Percentiles rank a stretch among this genome's conserved stretches.
Evolutionary conservation across 2,888 invertebrate genomes (phyloP).

Genomic region (Mesoligia furuncula): DNA sequence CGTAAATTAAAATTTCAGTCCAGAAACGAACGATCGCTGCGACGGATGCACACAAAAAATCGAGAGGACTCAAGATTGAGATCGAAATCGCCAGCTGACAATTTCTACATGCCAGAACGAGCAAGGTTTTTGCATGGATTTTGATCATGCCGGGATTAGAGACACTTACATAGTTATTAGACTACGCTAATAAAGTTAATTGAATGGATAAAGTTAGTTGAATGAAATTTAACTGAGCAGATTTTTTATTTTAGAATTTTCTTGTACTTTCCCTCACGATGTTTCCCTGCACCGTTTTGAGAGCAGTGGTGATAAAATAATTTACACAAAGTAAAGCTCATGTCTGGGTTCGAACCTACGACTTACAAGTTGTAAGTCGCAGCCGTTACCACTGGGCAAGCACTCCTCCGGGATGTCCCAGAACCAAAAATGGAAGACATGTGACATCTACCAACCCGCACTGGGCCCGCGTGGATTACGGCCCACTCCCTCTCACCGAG

Average conservation of each 20-base stretch:
- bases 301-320: no score
- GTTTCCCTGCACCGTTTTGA: no score
- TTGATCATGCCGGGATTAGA: constrained; percentile 41
- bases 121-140: constrained; percentile 77
- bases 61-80: constrained; percentile 55
- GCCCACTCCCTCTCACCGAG: no score
- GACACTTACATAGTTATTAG: neutral
- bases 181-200: neutral
- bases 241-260: neutral
- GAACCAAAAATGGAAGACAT: no score
- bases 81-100: constrained; percentile 67
- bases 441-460: no score
- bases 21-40: constrained; percentile 64
- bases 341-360: no score
- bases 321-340: no score
- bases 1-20: constrained; percentile 59
- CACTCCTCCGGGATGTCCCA: no score
- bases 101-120: constrained; percentile 74
- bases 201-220: neutral
- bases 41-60: constrained; percentile 63
- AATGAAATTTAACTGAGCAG: neutral
- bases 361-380: no score
- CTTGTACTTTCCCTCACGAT: neutral
- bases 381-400: no score
- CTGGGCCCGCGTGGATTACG: no score